phyloP scores from a whole-genome alignment of 2,888 invertebrate species.

The Heterodera filipjevi region DNA sequence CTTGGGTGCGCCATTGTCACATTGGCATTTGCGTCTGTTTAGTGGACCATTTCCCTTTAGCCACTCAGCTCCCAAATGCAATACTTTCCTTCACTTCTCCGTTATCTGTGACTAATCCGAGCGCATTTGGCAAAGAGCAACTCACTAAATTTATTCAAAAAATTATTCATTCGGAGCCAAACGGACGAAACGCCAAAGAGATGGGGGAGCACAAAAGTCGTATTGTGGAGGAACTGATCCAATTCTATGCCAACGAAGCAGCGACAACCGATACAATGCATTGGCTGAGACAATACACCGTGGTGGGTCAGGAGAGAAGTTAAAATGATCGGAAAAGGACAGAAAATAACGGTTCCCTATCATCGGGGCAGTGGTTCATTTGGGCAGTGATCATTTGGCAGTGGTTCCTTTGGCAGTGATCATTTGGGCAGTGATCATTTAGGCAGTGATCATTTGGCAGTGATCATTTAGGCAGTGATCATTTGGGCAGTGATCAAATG shows the following conservation, averaged over 20 bases:
- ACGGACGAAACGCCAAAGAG: constrained; percentile 11
- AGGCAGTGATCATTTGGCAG: no score
- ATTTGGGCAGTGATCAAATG: no score
- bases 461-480: no score
- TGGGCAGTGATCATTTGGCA: no score
- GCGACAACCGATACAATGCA: constrained; percentile 15
- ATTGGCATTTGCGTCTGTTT: neutral
- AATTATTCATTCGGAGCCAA: neutral
- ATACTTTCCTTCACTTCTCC: constrained; percentile 24
- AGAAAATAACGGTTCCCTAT: no score
- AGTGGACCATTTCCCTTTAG: constrained; percentile 5
- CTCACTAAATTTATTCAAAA: constrained; percentile 22
- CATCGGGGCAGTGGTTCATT: no score
- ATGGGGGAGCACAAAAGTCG: neutral
- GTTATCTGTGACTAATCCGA: constrained; percentile 17
- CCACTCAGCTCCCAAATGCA: constrained; percentile 21
- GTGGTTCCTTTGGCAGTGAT: no score
- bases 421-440: no score
- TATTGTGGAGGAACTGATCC: constrained; percentile 12
- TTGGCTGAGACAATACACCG: constrained; percentile 29
- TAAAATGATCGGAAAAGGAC: neutral
- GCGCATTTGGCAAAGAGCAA: constrained; percentile 15
- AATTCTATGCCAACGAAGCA: constrained; percentile 17
- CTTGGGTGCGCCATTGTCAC: neutral
- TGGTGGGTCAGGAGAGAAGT: constrained; percentile 7